phyloP scores from a whole-genome alignment of 2,888 invertebrate species.

The Tenthredo mesomela region DNA sequence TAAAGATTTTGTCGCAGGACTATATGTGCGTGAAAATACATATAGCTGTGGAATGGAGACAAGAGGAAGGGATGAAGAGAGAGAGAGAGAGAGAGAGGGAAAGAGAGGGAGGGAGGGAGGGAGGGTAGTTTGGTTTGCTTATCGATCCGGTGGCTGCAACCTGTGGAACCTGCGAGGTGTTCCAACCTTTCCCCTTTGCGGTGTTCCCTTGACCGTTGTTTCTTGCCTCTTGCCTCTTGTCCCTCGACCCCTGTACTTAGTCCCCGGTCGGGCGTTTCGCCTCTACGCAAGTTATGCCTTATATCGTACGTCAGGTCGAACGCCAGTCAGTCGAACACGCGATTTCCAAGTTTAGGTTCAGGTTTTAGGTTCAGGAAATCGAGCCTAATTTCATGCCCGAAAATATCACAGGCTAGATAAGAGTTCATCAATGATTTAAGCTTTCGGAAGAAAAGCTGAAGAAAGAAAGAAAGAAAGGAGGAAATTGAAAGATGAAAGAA shows the following conservation, averaged over 20 bases:
- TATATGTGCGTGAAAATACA: not conserved
- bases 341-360: conserved; percentile 12
- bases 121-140: conserved; percentile 44
- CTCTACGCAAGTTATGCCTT: conserved; percentile 23
- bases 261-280: conserved; percentile 16
- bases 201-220: conserved; percentile 50
- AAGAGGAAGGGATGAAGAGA: not conserved
- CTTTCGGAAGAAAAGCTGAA: not conserved
- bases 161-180: conserved; percentile 51
- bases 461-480: not conserved
- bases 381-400: not conserved
- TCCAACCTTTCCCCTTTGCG: conserved; percentile 32
- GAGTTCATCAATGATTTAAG: not conserved
- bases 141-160: conserved; percentile 51
- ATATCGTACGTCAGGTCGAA: not conserved
- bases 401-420: not conserved
- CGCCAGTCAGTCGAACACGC: not conserved
- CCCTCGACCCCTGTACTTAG: conserved; percentile 35
- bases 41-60: not conserved
- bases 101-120: not conserved
- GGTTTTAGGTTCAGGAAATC: not conserved
- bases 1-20: conserved; percentile 19
- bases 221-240: conserved; percentile 39
- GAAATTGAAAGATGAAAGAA: not conserved
- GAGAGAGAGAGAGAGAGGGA: conserved; percentile 12